A percentile compares a stretch with the other conserved stretches of the same genome.
These are phyloP conservation scores for Phlogophora meticulosa DNA, from an alignment of 2,888 invertebrate genomes.

Conservation along the genomic window DNA sequence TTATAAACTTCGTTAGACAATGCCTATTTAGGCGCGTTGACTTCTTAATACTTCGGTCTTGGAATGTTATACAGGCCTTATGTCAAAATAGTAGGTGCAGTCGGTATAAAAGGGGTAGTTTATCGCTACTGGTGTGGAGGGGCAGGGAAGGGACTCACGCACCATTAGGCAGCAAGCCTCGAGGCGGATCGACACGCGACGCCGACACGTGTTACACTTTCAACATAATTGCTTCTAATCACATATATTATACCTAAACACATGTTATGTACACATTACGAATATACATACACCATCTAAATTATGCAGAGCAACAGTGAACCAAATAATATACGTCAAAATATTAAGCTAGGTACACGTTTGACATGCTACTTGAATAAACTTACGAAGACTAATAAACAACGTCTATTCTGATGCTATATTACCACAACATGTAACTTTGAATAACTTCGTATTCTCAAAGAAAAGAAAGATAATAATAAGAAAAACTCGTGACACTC, in stretches of 20 bases:
- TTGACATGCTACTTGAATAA: conserved; percentile 20
- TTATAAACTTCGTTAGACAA: conserved; percentile 49
- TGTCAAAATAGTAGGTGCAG: conserved; percentile 42
- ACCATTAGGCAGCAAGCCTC: conserved; percentile 86
- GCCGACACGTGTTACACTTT: conserved; percentile 87
- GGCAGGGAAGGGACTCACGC: conserved; percentile 77
- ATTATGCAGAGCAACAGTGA: conserved; percentile 29
- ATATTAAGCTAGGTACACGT: conserved; percentile 18
- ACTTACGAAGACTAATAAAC: conserved; percentile 25
- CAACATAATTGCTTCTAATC: conserved; percentile 89
- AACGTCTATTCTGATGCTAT: conserved; percentile 24
- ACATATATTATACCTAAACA: conserved; percentile 71
- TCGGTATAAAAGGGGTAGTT: conserved; percentile 80
- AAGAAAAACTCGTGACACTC: conserved; percentile 79
- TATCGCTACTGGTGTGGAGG: conserved; percentile 70
- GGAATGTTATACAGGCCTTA: conserved; percentile 34
- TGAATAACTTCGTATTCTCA: conserved; percentile 41
- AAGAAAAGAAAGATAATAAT: conserved; percentile 68
- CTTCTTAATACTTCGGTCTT: conserved; percentile 32
- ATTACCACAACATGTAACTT: conserved; percentile 44
- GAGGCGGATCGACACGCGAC: conserved; percentile 83
- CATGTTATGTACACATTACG: conserved; percentile 39
- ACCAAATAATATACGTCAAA: conserved; percentile 18
- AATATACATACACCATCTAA: conserved; percentile 29
- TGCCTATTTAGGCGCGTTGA: conserved; percentile 50